Evolutionary conservation across 2,888 invertebrate genomes (phyloP).

Genomic region (Auanema freiburgensis): DNA sequence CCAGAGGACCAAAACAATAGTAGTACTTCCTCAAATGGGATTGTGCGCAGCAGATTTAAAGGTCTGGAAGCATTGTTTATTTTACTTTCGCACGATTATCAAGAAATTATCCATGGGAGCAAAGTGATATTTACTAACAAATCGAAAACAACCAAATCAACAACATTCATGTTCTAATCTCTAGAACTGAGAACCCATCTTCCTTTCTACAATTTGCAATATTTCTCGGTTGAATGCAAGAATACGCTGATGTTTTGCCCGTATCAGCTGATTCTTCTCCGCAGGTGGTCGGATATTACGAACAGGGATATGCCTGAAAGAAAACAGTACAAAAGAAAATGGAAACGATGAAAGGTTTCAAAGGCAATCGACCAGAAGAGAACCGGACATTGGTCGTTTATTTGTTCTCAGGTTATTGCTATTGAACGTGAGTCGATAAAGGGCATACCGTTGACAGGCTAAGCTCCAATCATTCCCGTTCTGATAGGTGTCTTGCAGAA

Average conservation of each 20-base stretch:
- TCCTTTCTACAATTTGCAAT: conserved; percentile 23
- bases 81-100: no score
- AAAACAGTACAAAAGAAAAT: conserved; percentile 1
- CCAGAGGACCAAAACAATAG: no score
- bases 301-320: conserved; percentile 47
- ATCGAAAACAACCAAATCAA: no score
- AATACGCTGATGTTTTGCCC: conserved; percentile 27
- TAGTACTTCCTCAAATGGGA: no score
- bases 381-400: neutral
- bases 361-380: conserved; percentile 2
- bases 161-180: no score
- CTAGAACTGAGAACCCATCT: no score
- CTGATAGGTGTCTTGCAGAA: conserved; percentile 51
- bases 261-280: conserved; percentile 42
- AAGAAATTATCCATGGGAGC: no score
- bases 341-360: neutral
- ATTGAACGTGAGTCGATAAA: neutral
- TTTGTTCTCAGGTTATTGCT: neutral
- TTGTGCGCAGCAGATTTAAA: no score
- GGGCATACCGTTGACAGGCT: conserved; percentile 32
- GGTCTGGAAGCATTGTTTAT: no score
- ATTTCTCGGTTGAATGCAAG: conserved; percentile 41
- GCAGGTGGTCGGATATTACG: conserved; percentile 38
- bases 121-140: no score
- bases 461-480: conserved; percentile 47